Evolutionary conservation across 1,140 invertebrate species (phyloP).

Genomic region (Pantala flavescens): DNA sequence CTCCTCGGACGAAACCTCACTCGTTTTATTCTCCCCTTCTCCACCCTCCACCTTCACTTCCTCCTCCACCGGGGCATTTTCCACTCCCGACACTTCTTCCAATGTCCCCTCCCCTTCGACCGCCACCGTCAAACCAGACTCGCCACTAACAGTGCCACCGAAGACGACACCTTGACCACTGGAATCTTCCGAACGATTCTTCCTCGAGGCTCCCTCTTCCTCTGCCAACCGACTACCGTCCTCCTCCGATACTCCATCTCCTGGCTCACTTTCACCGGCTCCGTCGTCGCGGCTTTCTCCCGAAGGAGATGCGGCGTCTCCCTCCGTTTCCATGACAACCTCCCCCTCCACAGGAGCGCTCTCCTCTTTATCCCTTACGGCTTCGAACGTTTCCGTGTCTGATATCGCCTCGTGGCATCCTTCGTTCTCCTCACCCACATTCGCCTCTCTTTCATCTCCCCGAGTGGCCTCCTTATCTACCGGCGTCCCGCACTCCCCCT

Average conservation of each 20-base stretch:
- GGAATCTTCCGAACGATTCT: background rate
- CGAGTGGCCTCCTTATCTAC: background rate
- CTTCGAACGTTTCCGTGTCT: background rate
- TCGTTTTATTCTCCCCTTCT: background rate
- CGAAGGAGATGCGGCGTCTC: background rate
- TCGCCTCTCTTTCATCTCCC: background rate
- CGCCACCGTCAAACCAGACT: background rate
- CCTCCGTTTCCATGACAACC: background rate
- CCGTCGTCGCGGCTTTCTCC: background rate
- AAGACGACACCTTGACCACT: background rate
- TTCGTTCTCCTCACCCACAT: background rate
- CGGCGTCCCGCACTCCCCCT: background rate
- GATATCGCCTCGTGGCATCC: background rate
- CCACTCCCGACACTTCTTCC: background rate
- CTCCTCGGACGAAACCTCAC: no score
- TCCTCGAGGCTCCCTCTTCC: background rate
- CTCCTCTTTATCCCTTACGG: background rate
- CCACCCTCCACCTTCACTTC: background rate
- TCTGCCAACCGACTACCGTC: background rate
- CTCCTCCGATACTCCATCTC: constrained; percentile 12
- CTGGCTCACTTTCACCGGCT: background rate
- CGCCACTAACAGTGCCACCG: constrained; percentile 8
- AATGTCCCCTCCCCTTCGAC: background rate
- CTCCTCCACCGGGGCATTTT: background rate
- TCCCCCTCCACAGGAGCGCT: background rate